Conservation (phyloP, 2,888 invertebrate genomes). For the Balanococcus diminutus region DNA sequence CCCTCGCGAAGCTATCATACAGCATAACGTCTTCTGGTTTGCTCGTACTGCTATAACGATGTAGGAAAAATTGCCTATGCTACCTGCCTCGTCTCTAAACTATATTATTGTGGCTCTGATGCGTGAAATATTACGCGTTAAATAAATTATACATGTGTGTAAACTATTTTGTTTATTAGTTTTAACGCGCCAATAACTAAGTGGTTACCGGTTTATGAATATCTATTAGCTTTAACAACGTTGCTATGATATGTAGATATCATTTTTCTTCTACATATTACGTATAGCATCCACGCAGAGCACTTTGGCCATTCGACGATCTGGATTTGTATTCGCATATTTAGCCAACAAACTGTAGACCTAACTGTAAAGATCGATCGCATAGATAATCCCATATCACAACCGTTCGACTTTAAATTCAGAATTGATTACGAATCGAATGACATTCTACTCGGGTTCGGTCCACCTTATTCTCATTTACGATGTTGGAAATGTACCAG, state of each 20-base stretch:
- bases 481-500: not conserved
- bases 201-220: conserved; percentile 19
- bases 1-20: not conserved
- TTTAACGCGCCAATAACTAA: not conserved
- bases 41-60: too few relatives aligned
- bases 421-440: not conserved
- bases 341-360: not conserved
- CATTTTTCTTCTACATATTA: not conserved
- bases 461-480: too few relatives aligned
- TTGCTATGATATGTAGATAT: not conserved
- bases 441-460: not conserved
- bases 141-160: not conserved
- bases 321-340: not conserved
- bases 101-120: too few relatives aligned
- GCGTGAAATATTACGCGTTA: conserved; percentile 22
- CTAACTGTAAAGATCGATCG: not conserved
- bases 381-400: not conserved
- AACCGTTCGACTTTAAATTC: not conserved
- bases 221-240: conserved; percentile 11
- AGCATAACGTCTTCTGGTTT: not conserved
- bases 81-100: not conserved
- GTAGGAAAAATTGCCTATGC: not conserved
- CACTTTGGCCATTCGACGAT: not conserved
- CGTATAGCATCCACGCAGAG: not conserved
- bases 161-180: conserved; percentile 20